phyloP scores from a whole-genome alignment of 1,140 invertebrate species.

The Matsumurasca onukii region DNA sequence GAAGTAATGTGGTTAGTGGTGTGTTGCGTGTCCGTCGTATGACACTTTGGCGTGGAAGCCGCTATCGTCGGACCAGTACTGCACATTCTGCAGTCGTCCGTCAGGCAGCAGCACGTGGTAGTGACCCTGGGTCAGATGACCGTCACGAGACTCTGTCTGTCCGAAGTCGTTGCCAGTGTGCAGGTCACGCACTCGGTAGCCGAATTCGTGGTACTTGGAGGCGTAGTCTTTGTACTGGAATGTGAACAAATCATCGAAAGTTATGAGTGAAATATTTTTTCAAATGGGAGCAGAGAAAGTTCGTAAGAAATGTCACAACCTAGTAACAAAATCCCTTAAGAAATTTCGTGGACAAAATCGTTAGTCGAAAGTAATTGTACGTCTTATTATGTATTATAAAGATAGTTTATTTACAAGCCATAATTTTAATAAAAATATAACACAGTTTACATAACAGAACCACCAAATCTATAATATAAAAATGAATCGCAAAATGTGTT shows the following conservation, averaged over 20 bases:
- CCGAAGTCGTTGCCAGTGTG: slow-evolving; percentile 70
- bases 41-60: slow-evolving; percentile 77
- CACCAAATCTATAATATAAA: no score
- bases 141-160: slow-evolving; percentile 65
- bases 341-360: no score
- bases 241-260: neutral
- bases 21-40: slow-evolving; percentile 51
- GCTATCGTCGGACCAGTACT: slow-evolving; percentile 70
- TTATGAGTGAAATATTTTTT: neutral
- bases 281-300: no score
- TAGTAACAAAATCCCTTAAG: no score
- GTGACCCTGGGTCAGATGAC: slow-evolving; percentile 64
- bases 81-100: slow-evolving; percentile 71
- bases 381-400: no score
- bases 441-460: no score
- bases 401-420: no score
- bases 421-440: no score
- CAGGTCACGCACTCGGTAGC: slow-evolving; percentile 68
- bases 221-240: slow-evolving; percentile 53
- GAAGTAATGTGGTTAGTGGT: slow-evolving; percentile 17
- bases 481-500: no score
- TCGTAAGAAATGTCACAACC: no score
- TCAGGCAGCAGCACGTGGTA: slow-evolving; percentile 79
- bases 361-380: no score
- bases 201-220: slow-evolving; percentile 72